Conservation (phyloP, 2,888 invertebrate species). For the Ennomos quercinarius region DNA sequence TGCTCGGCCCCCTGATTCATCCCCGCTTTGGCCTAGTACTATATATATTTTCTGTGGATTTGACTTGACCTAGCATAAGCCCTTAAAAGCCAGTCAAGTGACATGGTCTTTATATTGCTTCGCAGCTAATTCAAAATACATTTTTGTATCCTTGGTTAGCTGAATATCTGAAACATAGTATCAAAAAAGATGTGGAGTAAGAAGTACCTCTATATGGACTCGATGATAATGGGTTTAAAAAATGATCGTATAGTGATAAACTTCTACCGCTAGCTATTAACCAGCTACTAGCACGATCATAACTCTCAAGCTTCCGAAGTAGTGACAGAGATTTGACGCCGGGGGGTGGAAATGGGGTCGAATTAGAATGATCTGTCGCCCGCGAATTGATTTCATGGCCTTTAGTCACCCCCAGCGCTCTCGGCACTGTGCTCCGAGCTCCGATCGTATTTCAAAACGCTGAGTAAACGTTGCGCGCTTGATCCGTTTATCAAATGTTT, state of each 20-base stretch:
- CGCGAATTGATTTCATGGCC: constrained; percentile 28
- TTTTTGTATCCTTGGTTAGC: too few species aligned
- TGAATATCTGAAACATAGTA: too few species aligned
- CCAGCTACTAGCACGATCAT: constrained; percentile 3
- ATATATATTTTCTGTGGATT: too few species aligned
- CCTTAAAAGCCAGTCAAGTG: too few species aligned
- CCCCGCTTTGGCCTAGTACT: too few species aligned
- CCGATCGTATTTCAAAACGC: constrained; percentile 25
- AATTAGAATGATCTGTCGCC: constrained; percentile 29
- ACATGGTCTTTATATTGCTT: too few species aligned
- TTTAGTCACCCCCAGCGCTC: constrained; percentile 13
- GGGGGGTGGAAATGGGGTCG: constrained; percentile 16
- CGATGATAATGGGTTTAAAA: too few species aligned
- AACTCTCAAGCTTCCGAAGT: constrained; percentile 7
- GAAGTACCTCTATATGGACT: too few species aligned
- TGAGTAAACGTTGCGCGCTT: constrained; percentile 14
- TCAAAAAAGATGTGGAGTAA: too few species aligned
- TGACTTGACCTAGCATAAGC: too few species aligned
- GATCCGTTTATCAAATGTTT: constrained; percentile 14
- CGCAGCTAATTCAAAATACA: too few species aligned
- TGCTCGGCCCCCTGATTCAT: too few species aligned
- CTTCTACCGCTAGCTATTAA: constrained; percentile 3
- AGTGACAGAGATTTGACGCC: constrained; percentile 25
- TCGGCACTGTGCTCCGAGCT: not conserved
- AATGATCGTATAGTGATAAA: not conserved